Percentiles rank a stretch among this genome's conserved stretches.
Evolutionary conservation across 2,888 invertebrate genomes (phyloP).

Genomic region (Cataglyphis livida): DNA sequence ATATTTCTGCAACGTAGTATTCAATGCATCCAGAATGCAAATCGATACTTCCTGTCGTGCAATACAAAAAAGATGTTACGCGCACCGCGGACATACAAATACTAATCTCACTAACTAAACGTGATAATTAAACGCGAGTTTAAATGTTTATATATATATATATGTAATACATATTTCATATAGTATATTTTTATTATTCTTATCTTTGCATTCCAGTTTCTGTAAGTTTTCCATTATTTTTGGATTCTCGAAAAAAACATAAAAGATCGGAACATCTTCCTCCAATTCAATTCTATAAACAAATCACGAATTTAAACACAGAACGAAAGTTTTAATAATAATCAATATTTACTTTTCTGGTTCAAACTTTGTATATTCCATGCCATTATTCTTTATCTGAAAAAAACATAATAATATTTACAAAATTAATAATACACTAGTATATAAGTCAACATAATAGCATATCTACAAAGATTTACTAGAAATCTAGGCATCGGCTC

Average conservation of each 20-base stretch:
- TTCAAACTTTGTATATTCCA: background rate
- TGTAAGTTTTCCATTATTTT: slow-evolving; percentile 52
- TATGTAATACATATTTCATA: background rate
- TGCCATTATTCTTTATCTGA: slow-evolving; percentile 12
- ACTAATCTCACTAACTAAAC: background rate
- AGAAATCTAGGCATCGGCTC: slow-evolving; percentile 45
- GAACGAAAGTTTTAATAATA: background rate
- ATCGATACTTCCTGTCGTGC: slow-evolving; percentile 69
- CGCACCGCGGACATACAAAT: background rate
- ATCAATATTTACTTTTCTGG: slow-evolving; percentile 1
- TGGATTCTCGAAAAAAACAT: slow-evolving; percentile 60
- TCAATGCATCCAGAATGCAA: slow-evolving; percentile 69
- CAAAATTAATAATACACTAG: background rate
- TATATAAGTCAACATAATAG: background rate
- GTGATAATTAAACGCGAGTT: background rate
- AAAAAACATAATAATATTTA: background rate
- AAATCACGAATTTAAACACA: background rate
- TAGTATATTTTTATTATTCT: slow-evolving; percentile 35
- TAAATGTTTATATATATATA: background rate
- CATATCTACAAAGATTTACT: slow-evolving; percentile 43
- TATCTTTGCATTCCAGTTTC: slow-evolving; percentile 73
- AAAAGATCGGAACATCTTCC: slow-evolving; percentile 50
- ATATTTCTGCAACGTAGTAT: slow-evolving; percentile 66
- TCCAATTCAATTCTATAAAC: slow-evolving; percentile 15
- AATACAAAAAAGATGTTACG: slow-evolving; percentile 4